Percentiles rank a stretch among this genome's conserved stretches.
phyloP scores from a whole-genome alignment of 2,888 invertebrate genomes.

The Didymodactylos carnosus region DNA sequence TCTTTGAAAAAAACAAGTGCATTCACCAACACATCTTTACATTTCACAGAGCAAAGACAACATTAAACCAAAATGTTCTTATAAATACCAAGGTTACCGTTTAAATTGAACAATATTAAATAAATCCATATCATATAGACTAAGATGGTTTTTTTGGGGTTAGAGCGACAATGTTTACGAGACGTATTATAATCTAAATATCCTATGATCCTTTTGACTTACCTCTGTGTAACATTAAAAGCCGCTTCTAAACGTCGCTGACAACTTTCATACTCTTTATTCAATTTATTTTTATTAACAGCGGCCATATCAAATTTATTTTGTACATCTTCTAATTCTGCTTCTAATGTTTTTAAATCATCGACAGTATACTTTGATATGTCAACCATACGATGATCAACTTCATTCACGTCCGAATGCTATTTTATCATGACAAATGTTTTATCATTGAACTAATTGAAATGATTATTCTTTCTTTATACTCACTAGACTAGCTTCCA shows the following conservation, averaged over 20 bases:
- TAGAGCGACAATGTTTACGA: no score
- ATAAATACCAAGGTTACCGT: not conserved
- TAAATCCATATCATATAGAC: not conserved
- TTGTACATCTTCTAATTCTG: constrained; percentile 27
- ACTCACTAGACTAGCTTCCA: constrained; percentile 13
- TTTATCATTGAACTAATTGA: not conserved
- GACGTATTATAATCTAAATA: not conserved
- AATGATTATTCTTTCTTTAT: not conserved
- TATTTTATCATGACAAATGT: not conserved
- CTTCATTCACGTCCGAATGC: constrained; percentile 10
- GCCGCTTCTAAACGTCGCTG: constrained; percentile 30
- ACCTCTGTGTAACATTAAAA: constrained; percentile 28
- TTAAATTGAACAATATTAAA: not conserved
- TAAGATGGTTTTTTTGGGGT: not conserved
- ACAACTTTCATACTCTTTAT: constrained; percentile 31
- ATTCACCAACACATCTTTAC: no score
- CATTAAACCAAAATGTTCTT: not conserved
- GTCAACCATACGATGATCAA: constrained; percentile 23
- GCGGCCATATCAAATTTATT: constrained; percentile 28
- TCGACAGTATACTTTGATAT: constrained; percentile 15
- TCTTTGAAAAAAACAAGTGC: not conserved
- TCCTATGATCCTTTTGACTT: not conserved
- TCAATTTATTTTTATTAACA: constrained; percentile 30
- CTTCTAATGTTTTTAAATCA: constrained; percentile 26
- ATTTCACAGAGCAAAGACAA: not conserved